A percentile compares a stretch with the other conserved stretches of the same genome.
These are phyloP conservation scores for Pseudomyrmex pallidus DNA, from an alignment of 1,140 invertebrate genomes.

Conservation along the genomic window DNA sequence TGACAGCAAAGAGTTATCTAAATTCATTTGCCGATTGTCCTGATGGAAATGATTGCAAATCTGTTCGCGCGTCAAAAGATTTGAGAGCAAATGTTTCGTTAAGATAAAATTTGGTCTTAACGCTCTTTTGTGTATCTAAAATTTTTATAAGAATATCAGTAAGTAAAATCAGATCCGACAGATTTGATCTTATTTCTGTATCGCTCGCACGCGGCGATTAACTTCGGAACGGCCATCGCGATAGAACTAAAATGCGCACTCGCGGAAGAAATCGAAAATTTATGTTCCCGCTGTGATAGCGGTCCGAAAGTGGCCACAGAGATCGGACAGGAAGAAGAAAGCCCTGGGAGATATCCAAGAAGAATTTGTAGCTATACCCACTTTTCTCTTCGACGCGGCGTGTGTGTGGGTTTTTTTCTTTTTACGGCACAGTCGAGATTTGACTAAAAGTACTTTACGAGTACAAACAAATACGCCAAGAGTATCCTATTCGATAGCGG, in stretches of 20 bases:
- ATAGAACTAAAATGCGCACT: slow-evolving; percentile 24
- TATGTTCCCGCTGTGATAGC: slow-evolving; percentile 47
- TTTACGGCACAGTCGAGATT: slow-evolving; percentile 8
- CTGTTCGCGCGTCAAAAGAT: background rate
- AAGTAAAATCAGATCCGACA: background rate
- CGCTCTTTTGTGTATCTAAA: background rate
- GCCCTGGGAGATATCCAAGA: slow-evolving; percentile 44
- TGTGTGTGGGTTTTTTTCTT: background rate
- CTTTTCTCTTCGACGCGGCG: slow-evolving; percentile 23
- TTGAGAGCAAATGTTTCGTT: background rate
- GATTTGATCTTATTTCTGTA: slow-evolving; percentile 3
- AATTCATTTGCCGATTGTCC: no score
- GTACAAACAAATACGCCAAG: background rate
- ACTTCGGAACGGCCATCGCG: slow-evolving; percentile 15
- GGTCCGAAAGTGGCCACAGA: slow-evolving; percentile 46
- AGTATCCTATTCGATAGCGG: background rate
- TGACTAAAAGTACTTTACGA: slow-evolving; percentile 1
- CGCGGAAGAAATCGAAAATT: slow-evolving; percentile 51
- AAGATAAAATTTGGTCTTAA: background rate
- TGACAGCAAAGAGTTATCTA: no score
- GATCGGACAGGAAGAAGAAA: slow-evolving; percentile 39
- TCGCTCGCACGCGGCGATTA: slow-evolving; percentile 19
- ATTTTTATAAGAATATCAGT: background rate
- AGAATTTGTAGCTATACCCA: slow-evolving; percentile 41
- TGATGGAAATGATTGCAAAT: no score